A percentile compares a stretch with the other conserved stretches of the same genome.
phyloP scores from a whole-genome alignment of 2,888 invertebrate species.

The Dynastes maya region DNA sequence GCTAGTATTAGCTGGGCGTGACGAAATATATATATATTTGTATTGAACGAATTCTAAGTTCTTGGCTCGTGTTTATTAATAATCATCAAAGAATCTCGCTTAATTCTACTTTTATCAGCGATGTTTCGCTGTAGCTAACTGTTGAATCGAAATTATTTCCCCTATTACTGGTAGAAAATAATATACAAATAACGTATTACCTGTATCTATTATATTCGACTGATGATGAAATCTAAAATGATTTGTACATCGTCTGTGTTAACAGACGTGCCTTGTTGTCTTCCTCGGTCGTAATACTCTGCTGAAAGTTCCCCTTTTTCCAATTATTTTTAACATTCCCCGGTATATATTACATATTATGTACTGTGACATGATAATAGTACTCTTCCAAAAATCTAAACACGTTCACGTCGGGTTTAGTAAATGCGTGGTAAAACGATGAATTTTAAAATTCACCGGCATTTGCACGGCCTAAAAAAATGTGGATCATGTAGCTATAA shows the following conservation, averaged over 20 bases:
- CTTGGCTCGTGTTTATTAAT: too few species aligned
- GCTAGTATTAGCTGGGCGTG: too few species aligned
- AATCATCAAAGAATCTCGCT: background rate
- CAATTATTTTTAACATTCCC: constrained; percentile 29
- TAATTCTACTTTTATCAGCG: constrained; percentile 1
- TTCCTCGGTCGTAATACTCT: constrained; percentile 61
- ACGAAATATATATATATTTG: too few species aligned
- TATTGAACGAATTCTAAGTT: too few species aligned
- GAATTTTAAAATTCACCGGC: constrained; percentile 6
- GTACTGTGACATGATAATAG: too few species aligned
- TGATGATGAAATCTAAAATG: constrained; percentile 46
- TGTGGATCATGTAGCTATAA: constrained; percentile 18
- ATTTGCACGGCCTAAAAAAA: constrained; percentile 39
- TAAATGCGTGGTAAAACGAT: background rate
- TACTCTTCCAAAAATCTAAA: background rate
- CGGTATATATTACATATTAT: too few species aligned
- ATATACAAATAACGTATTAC: background rate
- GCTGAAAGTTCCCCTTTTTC: constrained; percentile 6
- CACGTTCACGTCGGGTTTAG: constrained; percentile 26
- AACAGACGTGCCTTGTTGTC: constrained; percentile 66
- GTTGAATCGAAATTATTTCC: background rate
- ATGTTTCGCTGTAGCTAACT: background rate
- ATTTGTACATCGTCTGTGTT: constrained; percentile 47
- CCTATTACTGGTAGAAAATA: background rate
- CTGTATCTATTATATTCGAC: constrained; percentile 44